Evolutionary conservation across 2,113 vertebrate genomes (phyloP).

Genomic region (Corapipo altera): DNA sequence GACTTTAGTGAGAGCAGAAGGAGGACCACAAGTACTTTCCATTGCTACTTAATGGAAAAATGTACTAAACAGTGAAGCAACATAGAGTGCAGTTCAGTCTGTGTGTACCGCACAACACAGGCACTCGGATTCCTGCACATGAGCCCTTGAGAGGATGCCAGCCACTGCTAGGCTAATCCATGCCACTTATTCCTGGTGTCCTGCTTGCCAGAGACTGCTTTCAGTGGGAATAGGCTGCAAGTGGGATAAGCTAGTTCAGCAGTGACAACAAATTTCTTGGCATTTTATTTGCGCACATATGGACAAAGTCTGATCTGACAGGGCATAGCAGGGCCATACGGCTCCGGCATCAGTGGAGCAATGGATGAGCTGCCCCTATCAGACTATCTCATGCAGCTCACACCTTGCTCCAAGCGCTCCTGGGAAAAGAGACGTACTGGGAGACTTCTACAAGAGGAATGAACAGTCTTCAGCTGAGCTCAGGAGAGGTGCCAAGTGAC

Average conservation of each 20-base stretch:
- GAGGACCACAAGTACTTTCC: background rate
- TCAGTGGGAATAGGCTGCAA: background rate
- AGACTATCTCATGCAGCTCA: background rate
- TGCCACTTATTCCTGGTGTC: background rate
- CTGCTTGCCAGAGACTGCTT: background rate
- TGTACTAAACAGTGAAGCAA: background rate
- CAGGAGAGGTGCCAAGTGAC: background rate
- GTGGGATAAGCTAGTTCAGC: background rate
- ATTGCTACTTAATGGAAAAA: background rate
- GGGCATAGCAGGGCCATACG: background rate
- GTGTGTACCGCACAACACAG: background rate
- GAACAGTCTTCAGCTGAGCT: background rate
- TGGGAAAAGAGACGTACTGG: background rate
- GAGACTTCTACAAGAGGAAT: background rate
- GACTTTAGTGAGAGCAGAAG: background rate
- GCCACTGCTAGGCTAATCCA: background rate
- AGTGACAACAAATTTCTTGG: accelerated
- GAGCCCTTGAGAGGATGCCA: background rate
- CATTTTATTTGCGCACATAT: background rate
- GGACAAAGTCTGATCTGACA: background rate
- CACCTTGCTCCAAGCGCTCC: background rate
- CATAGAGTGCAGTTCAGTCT: accelerated
- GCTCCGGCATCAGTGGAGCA: background rate
- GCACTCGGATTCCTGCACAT: accelerated
- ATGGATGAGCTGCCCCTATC: background rate